Base-by-base conservation (phyloP, 2,113 vertebrate species). In the Grammomys dolichurus region DNA sequence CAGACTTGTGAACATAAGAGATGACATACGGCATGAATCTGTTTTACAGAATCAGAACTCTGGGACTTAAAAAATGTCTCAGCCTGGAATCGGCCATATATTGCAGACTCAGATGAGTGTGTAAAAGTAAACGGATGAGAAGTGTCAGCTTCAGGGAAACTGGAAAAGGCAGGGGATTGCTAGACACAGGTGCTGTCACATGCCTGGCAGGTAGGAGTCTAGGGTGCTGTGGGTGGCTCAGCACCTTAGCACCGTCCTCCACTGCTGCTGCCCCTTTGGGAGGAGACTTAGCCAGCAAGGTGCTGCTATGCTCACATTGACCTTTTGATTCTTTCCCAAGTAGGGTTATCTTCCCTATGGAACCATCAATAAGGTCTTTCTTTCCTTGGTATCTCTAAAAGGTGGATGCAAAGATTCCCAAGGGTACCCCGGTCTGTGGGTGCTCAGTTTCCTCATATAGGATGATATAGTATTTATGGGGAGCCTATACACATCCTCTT, bases 1-100 rank as follows among this genome's bases (percentile, higher is more conserved):
- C 46, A 60, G 93, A 95, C 67, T 88, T 60, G 67, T 56, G 80
- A 95, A 13, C 75, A 43, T 81, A 86, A 80, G 40, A 60, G 90
- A 60, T 93, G 96, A 65, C 10, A 22, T 40, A 33, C 48, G 43
- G 54, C 69, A 6, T 28, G 87, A 67, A 81, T 95, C 91, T 7
- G 0, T 73, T 80, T 87, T 84, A 60, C 24, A 78, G 72, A 94
- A 81, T 93, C 67, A 24, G 67, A 93, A 75, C 40, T 67, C 51
- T 40, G 10, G 67, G 72, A 70, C 86, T 67, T 77, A 28, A 77
- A 89, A 87, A 73, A 28, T n/a, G 65, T 81, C 33, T 80, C 72
- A 48, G 76, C 67, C 67, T 36, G n/a, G 73, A 85, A 69, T 72
- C 40, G 1, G 69, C 36, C 46, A 8, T 87, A 36, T 11, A 46